Evolutionary conservation across 2,113 vertebrate species (phyloP).

Genomic region (Corythornis vintsioides): DNA sequence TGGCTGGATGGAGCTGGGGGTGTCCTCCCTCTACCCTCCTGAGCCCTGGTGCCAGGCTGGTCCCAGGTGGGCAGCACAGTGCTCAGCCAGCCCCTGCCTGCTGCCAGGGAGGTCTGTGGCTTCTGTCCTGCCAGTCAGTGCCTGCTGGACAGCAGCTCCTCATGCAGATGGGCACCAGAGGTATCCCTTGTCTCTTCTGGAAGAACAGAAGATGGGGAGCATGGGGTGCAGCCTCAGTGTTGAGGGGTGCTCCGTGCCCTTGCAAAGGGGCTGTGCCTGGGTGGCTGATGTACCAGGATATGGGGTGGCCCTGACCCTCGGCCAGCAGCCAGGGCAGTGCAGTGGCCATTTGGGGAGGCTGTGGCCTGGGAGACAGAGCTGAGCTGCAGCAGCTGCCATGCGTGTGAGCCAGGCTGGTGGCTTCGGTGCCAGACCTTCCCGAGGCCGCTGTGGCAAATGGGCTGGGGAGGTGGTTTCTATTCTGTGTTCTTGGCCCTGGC

Average conservation of each 20-base stretch:
- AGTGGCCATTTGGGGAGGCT: fast-evolving
- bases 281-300: neutral
- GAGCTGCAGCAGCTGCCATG: neutral
- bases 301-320: fast-evolving
- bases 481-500: neutral
- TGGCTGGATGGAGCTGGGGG: neutral
- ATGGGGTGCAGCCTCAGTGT: neutral
- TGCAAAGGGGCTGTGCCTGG: neutral
- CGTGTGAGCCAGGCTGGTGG: fast-evolving
- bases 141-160: neutral
- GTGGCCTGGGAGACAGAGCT: fast-evolving
- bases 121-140: neutral
- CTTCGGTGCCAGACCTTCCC: fast-evolving
- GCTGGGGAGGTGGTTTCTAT: neutral
- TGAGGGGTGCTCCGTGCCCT: neutral
- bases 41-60: neutral
- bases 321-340: neutral
- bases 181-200: neutral
- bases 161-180: neutral
- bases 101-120: neutral
- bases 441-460: fast-evolving
- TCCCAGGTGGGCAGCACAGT: neutral
- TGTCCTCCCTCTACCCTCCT: neutral
- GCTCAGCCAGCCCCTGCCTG: neutral
- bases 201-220: neutral